These are phyloP conservation scores for Chromis chromis DNA, from an alignment of 2,797 vertebrate genomes.

Conservation along the genomic window DNA sequence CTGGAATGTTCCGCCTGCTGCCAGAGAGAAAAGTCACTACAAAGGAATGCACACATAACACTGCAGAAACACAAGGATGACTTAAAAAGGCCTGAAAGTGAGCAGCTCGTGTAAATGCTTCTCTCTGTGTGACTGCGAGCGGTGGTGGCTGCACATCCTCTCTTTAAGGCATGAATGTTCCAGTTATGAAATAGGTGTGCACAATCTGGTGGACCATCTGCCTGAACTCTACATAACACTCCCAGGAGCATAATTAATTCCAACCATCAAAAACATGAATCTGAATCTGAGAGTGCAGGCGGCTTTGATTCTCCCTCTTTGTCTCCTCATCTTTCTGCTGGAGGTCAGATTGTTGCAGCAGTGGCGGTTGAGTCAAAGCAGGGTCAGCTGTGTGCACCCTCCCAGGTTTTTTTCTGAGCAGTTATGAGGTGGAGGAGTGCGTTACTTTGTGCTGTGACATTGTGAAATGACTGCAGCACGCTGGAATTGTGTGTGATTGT, in stretches of 20 bases:
- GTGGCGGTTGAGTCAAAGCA: conserved; percentile 35
- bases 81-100: conserved; percentile 83
- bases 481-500: conserved; percentile 69
- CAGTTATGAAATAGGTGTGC: conserved; percentile 16
- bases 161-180: conserved; percentile 9
- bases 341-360: conserved; percentile 64
- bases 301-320: conserved; percentile 45
- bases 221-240: not conserved
- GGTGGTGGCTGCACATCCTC: conserved; percentile 8
- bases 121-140: conserved; percentile 6
- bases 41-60: conserved; percentile 82
- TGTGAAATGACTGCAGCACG: conserved; percentile 86
- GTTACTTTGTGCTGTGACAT: conserved; percentile 73
- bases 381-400: conserved; percentile 59
- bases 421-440: too few relatives aligned
- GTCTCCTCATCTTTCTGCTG: conserved; percentile 35
- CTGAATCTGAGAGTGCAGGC: too few relatives aligned
- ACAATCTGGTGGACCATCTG: conserved; percentile 39
- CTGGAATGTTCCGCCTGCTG: conserved; percentile 81
- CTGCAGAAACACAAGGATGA: conserved; percentile 79
- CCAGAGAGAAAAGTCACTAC: conserved; percentile 83
- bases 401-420: conserved; percentile 28
- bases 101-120: conserved; percentile 6
- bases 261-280: not conserved
- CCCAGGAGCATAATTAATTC: conserved; percentile 11